Percentiles rank a stretch among this genome's conserved stretches.
phyloP scores from a whole-genome alignment of 2,888 invertebrate genomes.

The Lagria hirta region DNA sequence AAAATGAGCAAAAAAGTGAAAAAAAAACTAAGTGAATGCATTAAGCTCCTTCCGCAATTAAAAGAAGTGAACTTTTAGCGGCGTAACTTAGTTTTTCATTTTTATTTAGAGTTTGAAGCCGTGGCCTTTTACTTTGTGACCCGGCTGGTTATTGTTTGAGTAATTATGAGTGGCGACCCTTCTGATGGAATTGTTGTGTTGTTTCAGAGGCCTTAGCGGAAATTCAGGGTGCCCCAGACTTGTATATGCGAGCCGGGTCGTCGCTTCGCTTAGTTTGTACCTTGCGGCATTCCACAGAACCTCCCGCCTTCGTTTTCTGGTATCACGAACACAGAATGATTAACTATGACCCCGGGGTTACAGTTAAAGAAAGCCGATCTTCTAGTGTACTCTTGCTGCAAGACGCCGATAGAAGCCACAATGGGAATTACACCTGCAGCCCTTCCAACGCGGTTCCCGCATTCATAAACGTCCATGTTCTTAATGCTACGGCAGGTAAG shows the following conservation, averaged over 20 bases:
- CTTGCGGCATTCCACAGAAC: constrained; percentile 59
- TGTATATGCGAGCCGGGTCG: constrained; percentile 62
- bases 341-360: constrained; percentile 62
- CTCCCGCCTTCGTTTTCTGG: constrained; percentile 64
- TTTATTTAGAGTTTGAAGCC: constrained; percentile 7
- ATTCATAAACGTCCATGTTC: constrained; percentile 68
- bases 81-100: too few species aligned
- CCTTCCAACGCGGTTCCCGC: constrained; percentile 68
- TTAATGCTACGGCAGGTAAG: constrained; percentile 62
- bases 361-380: constrained; percentile 59
- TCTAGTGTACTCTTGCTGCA: constrained; percentile 70
- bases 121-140: constrained; percentile 6
- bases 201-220: constrained; percentile 59
- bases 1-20: too few species aligned
- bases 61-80: too few species aligned
- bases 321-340: constrained; percentile 65
- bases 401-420: constrained; percentile 62
- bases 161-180: constrained; percentile 13
- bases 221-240: constrained; percentile 62
- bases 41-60: constrained; percentile 8
- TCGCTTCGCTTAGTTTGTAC: constrained; percentile 61
- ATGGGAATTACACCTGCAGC: constrained; percentile 72
- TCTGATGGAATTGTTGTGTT: constrained; percentile 24
- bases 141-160: constrained; percentile 5
- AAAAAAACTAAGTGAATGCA: too few species aligned